phyloP scores from a whole-genome alignment of 1,140 invertebrate species.

The Aplysia californica region DNA sequence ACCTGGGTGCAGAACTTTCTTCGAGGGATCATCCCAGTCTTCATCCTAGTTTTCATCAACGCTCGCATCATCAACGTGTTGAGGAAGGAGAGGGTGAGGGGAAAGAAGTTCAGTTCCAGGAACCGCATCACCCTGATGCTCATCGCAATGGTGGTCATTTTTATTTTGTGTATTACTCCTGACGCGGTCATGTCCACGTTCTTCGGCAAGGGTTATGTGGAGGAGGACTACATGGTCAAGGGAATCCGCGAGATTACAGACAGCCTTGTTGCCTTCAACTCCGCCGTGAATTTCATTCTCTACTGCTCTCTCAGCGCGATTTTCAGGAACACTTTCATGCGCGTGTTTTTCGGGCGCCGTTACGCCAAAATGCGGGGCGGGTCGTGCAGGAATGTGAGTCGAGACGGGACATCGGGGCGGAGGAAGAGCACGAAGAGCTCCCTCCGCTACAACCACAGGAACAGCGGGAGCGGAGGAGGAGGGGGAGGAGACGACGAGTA shows the following conservation, averaged over 20 bases:
- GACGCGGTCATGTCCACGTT: constrained; percentile 75
- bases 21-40: constrained; percentile 74
- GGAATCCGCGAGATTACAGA: constrained; percentile 82
- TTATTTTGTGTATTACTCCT: constrained; percentile 81
- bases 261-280: constrained; percentile 80
- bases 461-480: neutral
- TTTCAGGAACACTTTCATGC: constrained; percentile 22
- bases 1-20: constrained; percentile 75
- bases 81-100: constrained; percentile 60
- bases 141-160: constrained; percentile 81
- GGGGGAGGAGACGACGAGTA: neutral
- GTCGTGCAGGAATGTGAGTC: neutral
- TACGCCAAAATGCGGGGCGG: constrained; percentile 14
- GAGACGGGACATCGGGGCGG: neutral
- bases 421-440: neutral
- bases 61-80: constrained; percentile 79
- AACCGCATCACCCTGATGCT: constrained; percentile 80
- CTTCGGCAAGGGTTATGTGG: constrained; percentile 63
- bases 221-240: constrained; percentile 65
- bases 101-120: constrained; percentile 52
- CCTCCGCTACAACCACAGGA: neutral
- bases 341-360: constrained; percentile 34
- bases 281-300: constrained; percentile 80
- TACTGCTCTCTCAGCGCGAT: constrained; percentile 81
- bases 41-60: constrained; percentile 69